Base-by-base conservation (phyloP, 2,797 vertebrate species). In the Sphenodon punctatus region DNA sequence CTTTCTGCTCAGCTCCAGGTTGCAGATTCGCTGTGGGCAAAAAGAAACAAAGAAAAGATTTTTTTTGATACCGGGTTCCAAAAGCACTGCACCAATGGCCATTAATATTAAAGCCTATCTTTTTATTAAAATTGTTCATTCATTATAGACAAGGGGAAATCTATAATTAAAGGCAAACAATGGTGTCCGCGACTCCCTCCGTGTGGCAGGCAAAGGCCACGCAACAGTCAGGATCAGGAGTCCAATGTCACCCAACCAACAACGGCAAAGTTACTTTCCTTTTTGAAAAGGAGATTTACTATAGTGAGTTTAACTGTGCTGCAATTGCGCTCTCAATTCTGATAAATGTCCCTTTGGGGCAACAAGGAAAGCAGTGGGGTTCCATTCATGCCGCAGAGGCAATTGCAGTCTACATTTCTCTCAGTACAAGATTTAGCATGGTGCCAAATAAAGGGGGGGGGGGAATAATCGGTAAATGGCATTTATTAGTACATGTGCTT, bases 1-100 rank as follows among this genome's bases (percentile, higher is more conserved):
- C 96, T 93, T 97, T 99, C 95, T 98, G 97, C 89, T 97, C 97
- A 63, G 85, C 93, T 75, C 97, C 98, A 67, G 96, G 95, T 73
- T 83, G 92, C 82, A 96, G 95, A 86, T 97, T 97, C 15, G 78
- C 98, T 98, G 91, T 74, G 89, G 84, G 56, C 72, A 59, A 45
- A 15, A 75, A 67, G 25, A 48, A 32, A 91, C 55, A 91, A n/a
- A 91, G 20, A 20, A 69, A 82, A 89, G 30, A 82, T 70, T 72
- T 41, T 91, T 87, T 10, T 11, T 65, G 49, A 90, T 88, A 82
- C 42, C 69, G 60, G 12, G 36, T 68, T 66, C 70, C 45, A 61
- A 39, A 74, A 46, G 22, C 23, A 77, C 20, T 8, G 23, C 27
- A 38, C 46, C 82, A 42, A n/a, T 65, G 68, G 59, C 15, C 58